Evolutionary conservation across 2,888 invertebrate genomes (phyloP).

Genomic region (Drosophila falleni): DNA sequence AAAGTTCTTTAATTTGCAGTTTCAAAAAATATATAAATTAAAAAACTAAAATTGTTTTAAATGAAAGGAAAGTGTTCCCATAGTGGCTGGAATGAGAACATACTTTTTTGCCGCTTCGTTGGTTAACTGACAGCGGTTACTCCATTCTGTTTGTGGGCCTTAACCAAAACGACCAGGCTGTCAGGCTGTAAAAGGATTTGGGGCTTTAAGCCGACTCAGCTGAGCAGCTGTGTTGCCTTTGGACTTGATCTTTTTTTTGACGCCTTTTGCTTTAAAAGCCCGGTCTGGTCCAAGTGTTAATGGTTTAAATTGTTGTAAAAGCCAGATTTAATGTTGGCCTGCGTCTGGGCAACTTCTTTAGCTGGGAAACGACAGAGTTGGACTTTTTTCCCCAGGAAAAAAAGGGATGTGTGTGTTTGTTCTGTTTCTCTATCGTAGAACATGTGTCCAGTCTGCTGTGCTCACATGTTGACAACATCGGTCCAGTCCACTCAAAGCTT

Average conservation of each 20-base stretch:
- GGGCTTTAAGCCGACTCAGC: conserved; percentile 23
- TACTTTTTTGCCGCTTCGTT: conserved; percentile 72
- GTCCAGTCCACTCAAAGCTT: conserved; percentile 65
- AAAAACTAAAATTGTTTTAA: too few relatives aligned
- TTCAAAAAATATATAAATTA: too few relatives aligned
- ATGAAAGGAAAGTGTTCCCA: not conserved
- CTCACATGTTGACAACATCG: conserved; percentile 52
- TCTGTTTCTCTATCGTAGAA: conserved; percentile 14
- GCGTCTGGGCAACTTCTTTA: not conserved
- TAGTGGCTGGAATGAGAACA: conserved; percentile 44
- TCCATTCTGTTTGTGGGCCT: conserved; percentile 18
- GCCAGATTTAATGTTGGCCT: conserved; percentile 54
- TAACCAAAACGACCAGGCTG: conserved; percentile 40
- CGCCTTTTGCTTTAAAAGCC: conserved; percentile 27
- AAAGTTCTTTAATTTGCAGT: too few relatives aligned
- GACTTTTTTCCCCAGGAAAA: not conserved
- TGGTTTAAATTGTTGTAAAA: conserved; percentile 54
- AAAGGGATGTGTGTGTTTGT: not conserved
- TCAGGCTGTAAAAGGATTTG: conserved; percentile 39
- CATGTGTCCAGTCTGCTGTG: conserved; percentile 12
- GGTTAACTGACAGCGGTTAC: conserved; percentile 60
- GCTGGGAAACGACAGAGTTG: not conserved
- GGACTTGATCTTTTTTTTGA: not conserved
- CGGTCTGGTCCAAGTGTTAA: conserved; percentile 62
- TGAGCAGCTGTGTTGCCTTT: conserved; percentile 29